Evolutionary conservation across 2,113 vertebrate species (phyloP).

Genomic region (Varanus komodoensis): DNA sequence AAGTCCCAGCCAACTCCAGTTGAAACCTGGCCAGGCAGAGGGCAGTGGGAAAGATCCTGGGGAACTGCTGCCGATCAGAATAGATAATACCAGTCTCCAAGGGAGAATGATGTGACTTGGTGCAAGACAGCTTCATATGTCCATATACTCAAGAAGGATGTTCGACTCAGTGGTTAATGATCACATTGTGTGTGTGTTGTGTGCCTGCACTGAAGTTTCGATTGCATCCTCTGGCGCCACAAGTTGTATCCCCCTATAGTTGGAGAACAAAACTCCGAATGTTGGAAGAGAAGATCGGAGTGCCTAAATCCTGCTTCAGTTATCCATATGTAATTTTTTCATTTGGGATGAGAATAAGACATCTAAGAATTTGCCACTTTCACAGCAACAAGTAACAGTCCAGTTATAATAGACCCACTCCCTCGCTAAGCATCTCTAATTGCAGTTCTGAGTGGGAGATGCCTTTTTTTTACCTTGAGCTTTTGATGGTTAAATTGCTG

Average conservation of each 20-base stretch:
- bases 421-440: constrained; percentile 45
- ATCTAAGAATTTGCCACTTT: constrained; percentile 47
- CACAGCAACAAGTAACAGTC: constrained; percentile 66
- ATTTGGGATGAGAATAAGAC: background rate
- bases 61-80: too few species aligned
- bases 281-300: constrained; percentile 38
- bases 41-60: too few species aligned
- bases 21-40: too few species aligned
- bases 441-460: constrained; percentile 41
- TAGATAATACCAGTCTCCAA: too few species aligned
- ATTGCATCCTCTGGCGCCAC: background rate
- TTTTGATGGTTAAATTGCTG: constrained; percentile 52
- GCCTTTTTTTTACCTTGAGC: constrained; percentile 52
- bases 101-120: too few species aligned
- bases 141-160: background rate
- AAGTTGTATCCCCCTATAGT: background rate
- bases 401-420: constrained; percentile 69
- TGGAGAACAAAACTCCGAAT: constrained; percentile 49
- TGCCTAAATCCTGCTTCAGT: constrained; percentile 29
- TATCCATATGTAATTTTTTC: constrained; percentile 54
- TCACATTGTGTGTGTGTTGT: background rate
- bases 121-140: too few species aligned
- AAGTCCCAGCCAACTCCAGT: too few species aligned
- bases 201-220: too few species aligned
- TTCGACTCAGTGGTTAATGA: background rate